Evolutionary conservation across 1,140 invertebrate genomes (phyloP).

Genomic region (Lasioglossum albipes): DNA sequence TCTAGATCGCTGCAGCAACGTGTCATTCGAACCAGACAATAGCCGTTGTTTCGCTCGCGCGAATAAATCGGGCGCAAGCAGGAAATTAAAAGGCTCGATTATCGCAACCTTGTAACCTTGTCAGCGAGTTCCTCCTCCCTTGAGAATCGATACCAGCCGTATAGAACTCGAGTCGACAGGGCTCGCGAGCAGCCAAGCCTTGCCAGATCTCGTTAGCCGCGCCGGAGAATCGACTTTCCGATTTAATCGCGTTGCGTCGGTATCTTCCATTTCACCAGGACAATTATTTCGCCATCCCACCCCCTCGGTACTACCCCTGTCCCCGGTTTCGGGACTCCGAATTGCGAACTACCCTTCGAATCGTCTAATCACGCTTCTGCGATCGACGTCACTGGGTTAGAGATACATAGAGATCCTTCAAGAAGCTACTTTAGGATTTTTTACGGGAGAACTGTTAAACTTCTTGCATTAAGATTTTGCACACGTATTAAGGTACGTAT

Average conservation of each 20-base stretch:
- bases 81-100: conserved; percentile 70
- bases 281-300: conserved; percentile 39
- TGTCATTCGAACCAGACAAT: not conserved
- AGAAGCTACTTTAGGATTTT: too few species aligned
- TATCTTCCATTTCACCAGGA: conserved; percentile 47
- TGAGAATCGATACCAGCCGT: conserved; percentile 60
- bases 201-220: conserved; percentile 50
- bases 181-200: conserved; percentile 33
- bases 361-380: too few species aligned
- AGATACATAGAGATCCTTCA: too few species aligned
- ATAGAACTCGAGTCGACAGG: conserved; percentile 34
- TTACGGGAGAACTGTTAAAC: too few species aligned
- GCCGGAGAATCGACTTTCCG: conserved; percentile 43
- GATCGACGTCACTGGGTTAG: too few species aligned
- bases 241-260: conserved; percentile 58
- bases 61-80: conserved; percentile 56
- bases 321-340: too few species aligned
- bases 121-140: conserved; percentile 62
- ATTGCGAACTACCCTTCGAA: too few species aligned
- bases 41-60: not conserved
- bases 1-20: too few species aligned
- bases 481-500: too few species aligned
- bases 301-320: not conserved
- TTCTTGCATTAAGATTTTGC: too few species aligned
- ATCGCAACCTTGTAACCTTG: conserved; percentile 70